These are phyloP conservation scores for Trematomus bernacchii DNA, from an alignment of 2,797 vertebrate species.

Conservation along the genomic window DNA sequence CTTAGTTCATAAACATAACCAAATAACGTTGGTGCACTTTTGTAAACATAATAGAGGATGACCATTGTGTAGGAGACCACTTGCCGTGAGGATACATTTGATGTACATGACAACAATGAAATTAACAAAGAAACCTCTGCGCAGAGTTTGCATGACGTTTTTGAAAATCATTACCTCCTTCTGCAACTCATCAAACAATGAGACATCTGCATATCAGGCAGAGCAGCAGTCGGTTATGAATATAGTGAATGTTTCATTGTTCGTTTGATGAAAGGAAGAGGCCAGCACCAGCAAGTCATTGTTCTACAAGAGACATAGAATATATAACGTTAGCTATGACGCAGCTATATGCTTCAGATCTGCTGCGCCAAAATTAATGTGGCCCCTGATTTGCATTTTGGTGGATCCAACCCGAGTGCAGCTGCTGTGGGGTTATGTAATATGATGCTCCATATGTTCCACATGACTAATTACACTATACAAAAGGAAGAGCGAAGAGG, in stretches of 20 bases:
- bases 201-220: conserved; percentile 19
- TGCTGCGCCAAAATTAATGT: conserved; percentile 29
- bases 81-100: not conserved
- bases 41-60: no score
- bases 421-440: conserved; percentile 78
- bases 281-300: conserved; percentile 43
- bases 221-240: conserved; percentile 25
- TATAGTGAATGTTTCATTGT: conserved; percentile 45
- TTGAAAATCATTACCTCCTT: conserved; percentile 21
- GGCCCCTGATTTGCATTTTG: conserved; percentile 59
- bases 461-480: conserved; percentile 74
- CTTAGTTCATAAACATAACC: no score
- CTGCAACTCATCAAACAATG: conserved; percentile 17
- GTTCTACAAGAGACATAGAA: conserved; percentile 43
- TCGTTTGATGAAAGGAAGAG: conserved; percentile 45
- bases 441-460: conserved; percentile 77
- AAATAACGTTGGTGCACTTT: no score
- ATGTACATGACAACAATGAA: not conserved
- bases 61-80: no score
- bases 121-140: conserved; percentile 1
- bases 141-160: conserved; percentile 1
- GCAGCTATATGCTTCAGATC: conserved; percentile 52
- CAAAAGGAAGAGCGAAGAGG: conserved; percentile 59
- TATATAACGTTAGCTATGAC: conserved; percentile 40
- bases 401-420: conserved; percentile 51